Percentiles rank a stretch among this genome's conserved stretches.
Evolutionary conservation across 2,888 invertebrate genomes (phyloP).

Genomic region (Stratiomys singularior): DNA sequence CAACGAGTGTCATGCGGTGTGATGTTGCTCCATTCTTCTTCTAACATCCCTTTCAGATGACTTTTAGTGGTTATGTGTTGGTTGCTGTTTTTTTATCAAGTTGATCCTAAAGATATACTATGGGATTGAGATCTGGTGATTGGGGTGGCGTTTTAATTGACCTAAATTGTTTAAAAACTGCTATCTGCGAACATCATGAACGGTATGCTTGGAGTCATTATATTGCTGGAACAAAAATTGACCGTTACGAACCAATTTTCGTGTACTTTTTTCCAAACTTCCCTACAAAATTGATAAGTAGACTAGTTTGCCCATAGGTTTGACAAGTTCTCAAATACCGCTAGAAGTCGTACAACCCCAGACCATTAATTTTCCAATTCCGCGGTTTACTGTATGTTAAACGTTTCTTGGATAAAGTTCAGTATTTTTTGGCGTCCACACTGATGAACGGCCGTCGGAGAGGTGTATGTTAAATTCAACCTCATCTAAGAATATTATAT

Average conservation of each 20-base stretch:
- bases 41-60: too few relatives aligned
- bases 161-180: background rate
- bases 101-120: too few relatives aligned
- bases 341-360: background rate
- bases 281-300: background rate
- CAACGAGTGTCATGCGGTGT: too few relatives aligned
- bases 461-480: background rate
- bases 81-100: too few relatives aligned
- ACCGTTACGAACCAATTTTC: background rate
- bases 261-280: background rate
- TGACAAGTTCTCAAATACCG: background rate
- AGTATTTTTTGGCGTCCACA: background rate
- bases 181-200: background rate
- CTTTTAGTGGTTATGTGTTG: too few relatives aligned
- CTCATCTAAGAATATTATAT: background rate
- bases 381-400: background rate
- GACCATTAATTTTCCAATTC: too few relatives aligned
- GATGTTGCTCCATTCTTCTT: too few relatives aligned
- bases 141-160: background rate
- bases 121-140: background rate
- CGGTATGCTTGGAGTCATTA: background rate
- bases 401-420: background rate
- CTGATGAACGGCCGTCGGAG: background rate
- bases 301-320: background rate
- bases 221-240: background rate